Percentiles rank a stretch among this genome's conserved stretches.
These are phyloP conservation scores for Chalcis sispes DNA, from an alignment of 2,888 invertebrate species.

Conservation along the genomic window DNA sequence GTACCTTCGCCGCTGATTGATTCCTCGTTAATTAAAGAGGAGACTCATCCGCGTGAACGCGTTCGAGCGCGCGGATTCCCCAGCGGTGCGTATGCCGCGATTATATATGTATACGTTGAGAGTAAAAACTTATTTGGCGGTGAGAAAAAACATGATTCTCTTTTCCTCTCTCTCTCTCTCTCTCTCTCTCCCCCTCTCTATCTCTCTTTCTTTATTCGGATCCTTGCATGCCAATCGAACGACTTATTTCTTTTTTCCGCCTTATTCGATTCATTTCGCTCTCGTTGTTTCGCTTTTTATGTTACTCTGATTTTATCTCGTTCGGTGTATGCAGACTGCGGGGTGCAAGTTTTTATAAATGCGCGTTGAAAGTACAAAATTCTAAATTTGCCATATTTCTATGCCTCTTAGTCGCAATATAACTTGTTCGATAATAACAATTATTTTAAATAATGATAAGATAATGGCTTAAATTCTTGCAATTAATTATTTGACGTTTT, in stretches of 20 bases:
- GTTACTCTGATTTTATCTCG: neutral
- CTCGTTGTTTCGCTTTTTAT: neutral
- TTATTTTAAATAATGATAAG: no score
- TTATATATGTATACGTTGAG: constrained; percentile 6
- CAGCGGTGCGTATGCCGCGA: neutral
- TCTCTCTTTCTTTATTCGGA: neutral
- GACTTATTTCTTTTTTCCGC: constrained; percentile 18
- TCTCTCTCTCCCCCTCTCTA: neutral
- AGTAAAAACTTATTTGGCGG: constrained; percentile 1
- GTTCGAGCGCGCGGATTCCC: neutral
- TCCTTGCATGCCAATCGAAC: constrained; percentile 37
- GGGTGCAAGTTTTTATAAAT: neutral
- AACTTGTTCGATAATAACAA: no score
- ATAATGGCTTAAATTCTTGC: no score
- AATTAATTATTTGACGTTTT: no score
- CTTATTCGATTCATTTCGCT: constrained; percentile 6
- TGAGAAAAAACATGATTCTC: constrained; percentile 2
- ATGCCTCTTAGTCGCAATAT: no score
- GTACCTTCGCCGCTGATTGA: constrained; percentile 66
- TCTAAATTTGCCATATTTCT: no score
- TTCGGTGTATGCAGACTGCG: neutral
- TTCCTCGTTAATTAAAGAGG: constrained; percentile 71
- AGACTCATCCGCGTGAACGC: constrained; percentile 17
- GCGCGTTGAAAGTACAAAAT: no score
- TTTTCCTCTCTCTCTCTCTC: neutral